Conservation (phyloP, 2,797 vertebrate genomes). For the Aeoliscus strigatus region DNA sequence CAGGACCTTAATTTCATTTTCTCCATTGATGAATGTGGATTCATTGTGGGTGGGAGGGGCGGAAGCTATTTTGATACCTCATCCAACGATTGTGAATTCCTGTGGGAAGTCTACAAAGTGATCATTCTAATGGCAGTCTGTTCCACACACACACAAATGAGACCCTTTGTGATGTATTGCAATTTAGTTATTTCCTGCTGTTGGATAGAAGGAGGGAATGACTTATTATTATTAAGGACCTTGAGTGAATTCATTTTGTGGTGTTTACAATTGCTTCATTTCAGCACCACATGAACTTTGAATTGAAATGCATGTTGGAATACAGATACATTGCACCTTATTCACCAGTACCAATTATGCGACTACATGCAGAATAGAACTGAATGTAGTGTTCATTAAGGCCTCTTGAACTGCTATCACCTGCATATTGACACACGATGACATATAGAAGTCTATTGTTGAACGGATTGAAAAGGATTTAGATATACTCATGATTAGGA, state of each 20-base stretch:
- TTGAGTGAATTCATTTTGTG: conserved; percentile 11
- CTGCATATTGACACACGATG: no score
- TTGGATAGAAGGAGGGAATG: conserved; percentile 2
- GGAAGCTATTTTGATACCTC: conserved; percentile 60
- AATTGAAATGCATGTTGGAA: no score
- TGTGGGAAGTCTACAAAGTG: conserved; percentile 50
- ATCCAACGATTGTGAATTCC: conserved; percentile 52
- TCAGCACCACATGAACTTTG: conserved; percentile 7
- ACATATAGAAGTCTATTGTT: no score
- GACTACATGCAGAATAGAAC: no score
- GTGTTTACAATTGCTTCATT: conserved; percentile 14
- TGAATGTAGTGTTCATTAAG: no score
- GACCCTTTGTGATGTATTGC: conserved; percentile 29
- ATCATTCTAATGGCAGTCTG: conserved; percentile 48
- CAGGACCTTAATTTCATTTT: conserved; percentile 63
- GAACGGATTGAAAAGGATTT: no score
- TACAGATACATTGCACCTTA: no score
- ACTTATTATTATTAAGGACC: conserved; percentile 12
- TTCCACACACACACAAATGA: conserved; percentile 43
- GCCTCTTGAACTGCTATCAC: no score
- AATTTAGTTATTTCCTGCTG: conserved; percentile 21
- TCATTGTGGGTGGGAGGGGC: conserved; percentile 43
- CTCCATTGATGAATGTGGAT: conserved; percentile 64
- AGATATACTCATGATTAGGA: no score
- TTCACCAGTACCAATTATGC: no score